Base-by-base conservation (phyloP, 2,888 invertebrate species). In the Cacoxenus indagator region DNA sequence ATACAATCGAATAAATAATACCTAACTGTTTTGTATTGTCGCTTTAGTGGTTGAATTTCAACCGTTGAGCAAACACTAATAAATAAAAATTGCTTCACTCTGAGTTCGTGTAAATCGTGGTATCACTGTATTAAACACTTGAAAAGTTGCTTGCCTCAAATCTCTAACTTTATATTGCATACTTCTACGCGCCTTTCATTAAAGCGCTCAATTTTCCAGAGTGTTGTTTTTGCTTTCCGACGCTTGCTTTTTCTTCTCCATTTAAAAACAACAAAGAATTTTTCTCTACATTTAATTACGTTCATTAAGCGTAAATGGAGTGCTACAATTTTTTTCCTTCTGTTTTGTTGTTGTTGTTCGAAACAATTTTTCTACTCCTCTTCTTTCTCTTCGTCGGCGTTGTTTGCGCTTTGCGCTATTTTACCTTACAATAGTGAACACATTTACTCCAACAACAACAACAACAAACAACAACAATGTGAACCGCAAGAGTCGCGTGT, bases 221-320 rank as follows among this genome's bases (percentile, higher is more conserved):
- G 8, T 14, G 37, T 11, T 11, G 37, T 37, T 37, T 1, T 11
- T 14, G 8, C 14, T 37, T 4, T 37, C 14, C 2, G 9, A 1
- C 37, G 37, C 14, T 37, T 37, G 4, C 14, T 37, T 37, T 37
- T 37, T 37, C 5, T 48, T n/a, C 8, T n/a, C 6, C 17, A 48
- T 6, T n/a, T 19, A 48, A 55, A 4, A 26, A 4, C 27, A 55
- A 55, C 11, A 54, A 5, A n/a, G n/a, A n/a, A 9, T 37, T 37
- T n/a, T 73, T 74, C 67, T 45, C 54, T 73, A 71, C 70, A 77
- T 83, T 84, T 83, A 84, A 84, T 83, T 83, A 76, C 76, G 67
- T 73, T 76, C 77, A 78, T 84, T 84, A 78, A 78, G 72, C 31
- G 73, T 71, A 77, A 84, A 82, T 78, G 75, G 67, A 75, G 76